Evolutionary conservation across 2,888 invertebrate species (phyloP).

Genomic region (Stenoptilia bipunctidactyla): DNA sequence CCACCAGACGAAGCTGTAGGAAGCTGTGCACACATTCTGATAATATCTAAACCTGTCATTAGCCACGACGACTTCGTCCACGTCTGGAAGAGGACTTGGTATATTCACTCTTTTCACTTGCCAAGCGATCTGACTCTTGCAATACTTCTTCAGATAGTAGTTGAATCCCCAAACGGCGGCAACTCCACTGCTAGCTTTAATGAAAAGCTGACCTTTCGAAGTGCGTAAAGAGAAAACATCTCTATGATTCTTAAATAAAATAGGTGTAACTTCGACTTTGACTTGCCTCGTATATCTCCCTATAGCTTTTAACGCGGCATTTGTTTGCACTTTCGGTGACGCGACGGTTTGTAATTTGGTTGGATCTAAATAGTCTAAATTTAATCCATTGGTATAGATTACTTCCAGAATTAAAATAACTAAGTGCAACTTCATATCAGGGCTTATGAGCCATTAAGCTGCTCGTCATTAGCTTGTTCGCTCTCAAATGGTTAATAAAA

Average conservation of each 20-base stretch:
- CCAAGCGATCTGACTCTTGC: conserved; percentile 89
- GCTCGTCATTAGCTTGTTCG: too few relatives aligned
- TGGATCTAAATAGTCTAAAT: conserved; percentile 48
- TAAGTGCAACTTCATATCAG: too few relatives aligned
- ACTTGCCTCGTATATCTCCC: conserved; percentile 24
- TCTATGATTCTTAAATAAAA: conserved; percentile 39
- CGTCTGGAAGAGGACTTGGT: conserved; percentile 67
- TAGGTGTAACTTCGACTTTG: conserved; percentile 32
- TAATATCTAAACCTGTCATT: conserved; percentile 90
- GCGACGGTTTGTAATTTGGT: conserved; percentile 39
- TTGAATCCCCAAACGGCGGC: conserved; percentile 89
- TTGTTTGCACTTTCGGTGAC: conserved; percentile 27
- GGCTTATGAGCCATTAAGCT: too few relatives aligned
- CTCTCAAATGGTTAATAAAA: too few relatives aligned
- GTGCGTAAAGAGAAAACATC: conserved; percentile 41
- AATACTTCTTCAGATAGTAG: conserved; percentile 86
- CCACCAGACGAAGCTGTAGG: conserved; percentile 93
- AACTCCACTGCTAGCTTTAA: conserved; percentile 79
- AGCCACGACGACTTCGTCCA: conserved; percentile 72
- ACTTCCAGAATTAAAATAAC: too few relatives aligned
- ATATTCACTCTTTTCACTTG: conserved; percentile 74
- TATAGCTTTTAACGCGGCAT: conserved; percentile 32
- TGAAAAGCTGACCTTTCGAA: conserved; percentile 27
- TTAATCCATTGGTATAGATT: too few relatives aligned
- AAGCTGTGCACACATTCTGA: conserved; percentile 93